A percentile compares a stretch with the other conserved stretches of the same genome.
Evolutionary conservation across 2,797 vertebrate genomes (phyloP).

Genomic region (Cryptoprocta ferox): DNA sequence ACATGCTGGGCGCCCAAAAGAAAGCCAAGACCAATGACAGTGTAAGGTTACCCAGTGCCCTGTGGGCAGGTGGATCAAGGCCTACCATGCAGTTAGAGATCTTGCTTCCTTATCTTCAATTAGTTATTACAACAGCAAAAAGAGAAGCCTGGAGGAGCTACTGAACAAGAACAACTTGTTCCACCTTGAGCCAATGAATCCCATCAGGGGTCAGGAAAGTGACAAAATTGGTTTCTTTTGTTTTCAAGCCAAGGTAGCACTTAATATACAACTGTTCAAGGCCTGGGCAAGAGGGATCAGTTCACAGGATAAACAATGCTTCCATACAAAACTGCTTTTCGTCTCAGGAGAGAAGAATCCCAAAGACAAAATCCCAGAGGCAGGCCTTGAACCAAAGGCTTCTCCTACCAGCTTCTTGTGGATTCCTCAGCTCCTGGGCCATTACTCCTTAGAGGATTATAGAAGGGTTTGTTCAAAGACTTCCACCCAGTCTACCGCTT

Average conservation of each 20-base stretch:
- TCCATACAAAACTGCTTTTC: neutral
- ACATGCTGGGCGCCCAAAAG: neutral
- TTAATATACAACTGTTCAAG: neutral
- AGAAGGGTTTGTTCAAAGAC: neutral
- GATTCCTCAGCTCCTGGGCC: neutral
- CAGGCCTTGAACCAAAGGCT: neutral
- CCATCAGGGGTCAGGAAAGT: neutral
- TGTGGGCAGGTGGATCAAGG: neutral
- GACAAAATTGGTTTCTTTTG: neutral
- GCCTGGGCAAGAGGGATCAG: neutral
- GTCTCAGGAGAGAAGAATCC: neutral
- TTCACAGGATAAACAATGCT: neutral
- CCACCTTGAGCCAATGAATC: neutral
- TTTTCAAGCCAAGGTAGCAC: neutral
- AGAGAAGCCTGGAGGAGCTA: neutral
- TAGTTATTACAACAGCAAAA: neutral
- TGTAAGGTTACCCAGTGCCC: neutral
- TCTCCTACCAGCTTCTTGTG: neutral
- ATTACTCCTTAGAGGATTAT: neutral
- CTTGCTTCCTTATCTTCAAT: neutral
- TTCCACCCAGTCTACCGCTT: neutral
- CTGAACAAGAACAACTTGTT: neutral
- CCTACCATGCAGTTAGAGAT: neutral
- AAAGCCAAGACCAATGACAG: neutral
- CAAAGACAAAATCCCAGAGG: neutral